phyloP scores from a whole-genome alignment of 2,113 vertebrate genomes.

The Oenanthe melanoleuca region DNA sequence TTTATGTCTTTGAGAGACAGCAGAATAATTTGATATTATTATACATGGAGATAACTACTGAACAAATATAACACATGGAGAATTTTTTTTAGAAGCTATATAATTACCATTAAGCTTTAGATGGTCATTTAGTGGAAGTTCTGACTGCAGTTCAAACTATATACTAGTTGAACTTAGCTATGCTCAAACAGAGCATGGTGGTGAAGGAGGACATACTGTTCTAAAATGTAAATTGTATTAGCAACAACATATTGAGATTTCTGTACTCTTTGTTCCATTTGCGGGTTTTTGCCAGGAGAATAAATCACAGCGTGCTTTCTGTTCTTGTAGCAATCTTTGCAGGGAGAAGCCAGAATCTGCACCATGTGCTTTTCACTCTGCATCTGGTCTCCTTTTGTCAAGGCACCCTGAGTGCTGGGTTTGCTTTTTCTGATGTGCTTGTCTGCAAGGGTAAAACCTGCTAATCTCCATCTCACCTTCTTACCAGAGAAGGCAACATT shows the following conservation, averaged over 20 bases:
- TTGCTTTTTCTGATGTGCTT: background rate
- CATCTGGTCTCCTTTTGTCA: constrained; percentile 36
- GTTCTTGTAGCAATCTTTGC: constrained; percentile 24
- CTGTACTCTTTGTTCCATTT: constrained; percentile 63
- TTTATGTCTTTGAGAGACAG: constrained; percentile 31
- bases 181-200: background rate
- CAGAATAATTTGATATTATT: constrained; percentile 57
- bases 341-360: constrained; percentile 26
- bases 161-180: background rate
- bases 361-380: constrained; percentile 13
- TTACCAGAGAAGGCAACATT: background rate
- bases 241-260: constrained; percentile 62
- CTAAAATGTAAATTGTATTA: constrained; percentile 67
- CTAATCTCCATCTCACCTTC: background rate
- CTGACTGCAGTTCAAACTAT: constrained; percentile 32
- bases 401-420: background rate
- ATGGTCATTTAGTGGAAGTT: constrained; percentile 46
- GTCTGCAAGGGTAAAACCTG: background rate
- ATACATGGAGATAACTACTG: background rate
- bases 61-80: background rate
- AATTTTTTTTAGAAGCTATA: background rate
- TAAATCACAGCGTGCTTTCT: constrained; percentile 62
- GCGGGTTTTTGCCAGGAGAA: constrained; percentile 32
- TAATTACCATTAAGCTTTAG: constrained; percentile 37
- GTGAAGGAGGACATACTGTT: constrained; percentile 34